These are phyloP conservation scores for Apodemus sylvaticus DNA, from an alignment of 2,113 vertebrate species.

Conservation along the genomic window DNA sequence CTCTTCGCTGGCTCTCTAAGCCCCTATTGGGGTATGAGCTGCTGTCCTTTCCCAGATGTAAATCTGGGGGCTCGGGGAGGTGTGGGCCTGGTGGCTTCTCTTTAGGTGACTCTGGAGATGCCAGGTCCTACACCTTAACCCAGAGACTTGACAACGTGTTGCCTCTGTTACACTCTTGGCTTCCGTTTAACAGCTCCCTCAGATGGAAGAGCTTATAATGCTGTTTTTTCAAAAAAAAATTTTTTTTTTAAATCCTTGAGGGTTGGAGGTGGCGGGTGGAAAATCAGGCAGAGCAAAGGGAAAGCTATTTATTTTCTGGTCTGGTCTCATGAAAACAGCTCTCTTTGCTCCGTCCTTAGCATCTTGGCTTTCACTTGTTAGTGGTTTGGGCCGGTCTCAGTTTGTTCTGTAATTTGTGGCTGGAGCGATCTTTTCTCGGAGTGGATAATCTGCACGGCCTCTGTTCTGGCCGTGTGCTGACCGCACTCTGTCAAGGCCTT, in stretches of 20 bases:
- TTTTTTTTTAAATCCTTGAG: conserved; percentile 34
- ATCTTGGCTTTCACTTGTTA: conserved; percentile 19
- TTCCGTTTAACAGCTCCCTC: conserved; percentile 34
- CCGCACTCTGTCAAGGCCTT: conserved; percentile 18
- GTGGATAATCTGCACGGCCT: not conserved
- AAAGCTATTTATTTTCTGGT: conserved; percentile 47
- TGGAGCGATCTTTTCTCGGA: conserved; percentile 29
- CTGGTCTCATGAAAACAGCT: conserved; percentile 43
- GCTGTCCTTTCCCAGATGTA: not conserved
- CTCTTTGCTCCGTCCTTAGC: conserved; percentile 5
- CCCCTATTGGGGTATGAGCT: not conserved
- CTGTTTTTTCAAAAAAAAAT: not conserved
- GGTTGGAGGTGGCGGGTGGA: conserved; percentile 59
- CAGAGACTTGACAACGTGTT: not conserved
- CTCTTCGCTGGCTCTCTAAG: not conserved
- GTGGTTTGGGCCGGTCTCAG: conserved; percentile 60
- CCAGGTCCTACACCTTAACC: not conserved
- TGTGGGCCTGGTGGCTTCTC: not conserved
- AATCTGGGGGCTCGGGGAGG: not conserved
- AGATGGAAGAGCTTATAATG: conserved; percentile 28
- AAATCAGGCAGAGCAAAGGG: conserved; percentile 35
- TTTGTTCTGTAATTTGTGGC: conserved; percentile 59
- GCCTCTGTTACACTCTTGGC: not conserved
- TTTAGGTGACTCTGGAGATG: not conserved
- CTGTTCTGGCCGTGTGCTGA: not conserved